Percentiles rank a stretch among this genome's conserved stretches.
These are phyloP conservation scores for Benitochromis conjunctus DNA, from an alignment of 2,113 vertebrate genomes.

Conservation along the genomic window DNA sequence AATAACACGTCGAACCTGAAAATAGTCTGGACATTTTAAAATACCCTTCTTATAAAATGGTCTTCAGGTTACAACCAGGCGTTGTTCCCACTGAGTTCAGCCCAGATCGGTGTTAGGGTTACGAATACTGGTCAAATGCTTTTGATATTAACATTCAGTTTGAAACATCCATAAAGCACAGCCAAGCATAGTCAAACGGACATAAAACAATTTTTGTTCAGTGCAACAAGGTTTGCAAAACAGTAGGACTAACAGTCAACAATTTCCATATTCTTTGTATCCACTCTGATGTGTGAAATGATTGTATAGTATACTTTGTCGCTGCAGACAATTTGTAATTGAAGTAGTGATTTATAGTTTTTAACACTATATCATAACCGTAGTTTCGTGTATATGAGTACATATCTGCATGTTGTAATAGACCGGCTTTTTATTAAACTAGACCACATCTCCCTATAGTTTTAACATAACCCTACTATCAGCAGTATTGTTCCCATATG, in stretches of 20 bases:
- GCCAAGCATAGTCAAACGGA: not conserved
- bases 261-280: not conserved
- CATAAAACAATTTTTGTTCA: not conserved
- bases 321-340: not conserved
- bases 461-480: not conserved
- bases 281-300: not conserved
- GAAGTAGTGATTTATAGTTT: not conserved
- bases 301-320: not conserved
- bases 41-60: not conserved
- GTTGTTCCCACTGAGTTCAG: not conserved
- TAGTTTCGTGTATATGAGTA: not conserved
- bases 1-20: not conserved
- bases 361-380: not conserved
- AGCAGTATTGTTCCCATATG: not conserved
- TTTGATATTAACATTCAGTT: not conserved
- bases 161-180: not conserved
- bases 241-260: not conserved
- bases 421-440: not conserved
- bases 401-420: not conserved
- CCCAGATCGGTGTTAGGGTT: not conserved
- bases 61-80: not conserved
- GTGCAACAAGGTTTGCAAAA: not conserved
- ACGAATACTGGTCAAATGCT: not conserved
- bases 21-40: not conserved
- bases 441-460: not conserved